These are phyloP conservation scores for Myoxocephalus aenaeus DNA, from an alignment of 2,797 vertebrate genomes.

Conservation along the genomic window DNA sequence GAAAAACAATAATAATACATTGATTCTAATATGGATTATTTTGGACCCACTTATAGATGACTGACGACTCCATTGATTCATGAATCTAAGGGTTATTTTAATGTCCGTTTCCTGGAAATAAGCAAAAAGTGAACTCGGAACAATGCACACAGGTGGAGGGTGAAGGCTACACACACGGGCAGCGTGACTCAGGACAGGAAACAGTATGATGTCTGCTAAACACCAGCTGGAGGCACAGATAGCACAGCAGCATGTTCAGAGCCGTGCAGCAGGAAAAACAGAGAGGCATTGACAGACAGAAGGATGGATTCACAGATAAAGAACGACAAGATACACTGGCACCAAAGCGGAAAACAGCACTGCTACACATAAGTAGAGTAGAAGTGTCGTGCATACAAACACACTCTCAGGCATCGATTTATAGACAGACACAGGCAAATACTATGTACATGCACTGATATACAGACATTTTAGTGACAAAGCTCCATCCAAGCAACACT, in stretches of 20 bases:
- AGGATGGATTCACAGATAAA: constrained; percentile 33
- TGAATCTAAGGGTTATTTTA: not conserved
- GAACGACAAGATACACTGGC: constrained; percentile 44
- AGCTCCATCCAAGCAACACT: constrained; percentile 42
- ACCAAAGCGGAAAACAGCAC: constrained; percentile 35
- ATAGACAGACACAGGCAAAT: constrained; percentile 26
- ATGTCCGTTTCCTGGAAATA: constrained; percentile 1
- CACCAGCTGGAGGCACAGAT: constrained; percentile 69
- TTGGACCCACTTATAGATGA: not conserved
- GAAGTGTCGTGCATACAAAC: constrained; percentile 47
- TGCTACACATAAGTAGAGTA: constrained; percentile 16
- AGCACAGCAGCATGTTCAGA: constrained; percentile 62
- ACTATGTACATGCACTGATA: constrained; percentile 21
- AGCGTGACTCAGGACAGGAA: constrained; percentile 43
- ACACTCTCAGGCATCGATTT: not conserved
- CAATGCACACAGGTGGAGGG: constrained; percentile 23
- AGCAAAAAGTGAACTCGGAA: constrained; percentile 20
- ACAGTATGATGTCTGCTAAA: constrained; percentile 53
- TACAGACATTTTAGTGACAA: constrained; percentile 31
- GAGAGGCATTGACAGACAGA: constrained; percentile 44
- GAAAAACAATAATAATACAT: not conserved
- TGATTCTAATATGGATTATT: not conserved
- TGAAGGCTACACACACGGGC: constrained; percentile 36
- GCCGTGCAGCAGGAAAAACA: constrained; percentile 56
- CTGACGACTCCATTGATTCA: not conserved